These are phyloP conservation scores for Athene cunicularia DNA, from an alignment of 2,113 vertebrate genomes.

Conservation along the genomic window DNA sequence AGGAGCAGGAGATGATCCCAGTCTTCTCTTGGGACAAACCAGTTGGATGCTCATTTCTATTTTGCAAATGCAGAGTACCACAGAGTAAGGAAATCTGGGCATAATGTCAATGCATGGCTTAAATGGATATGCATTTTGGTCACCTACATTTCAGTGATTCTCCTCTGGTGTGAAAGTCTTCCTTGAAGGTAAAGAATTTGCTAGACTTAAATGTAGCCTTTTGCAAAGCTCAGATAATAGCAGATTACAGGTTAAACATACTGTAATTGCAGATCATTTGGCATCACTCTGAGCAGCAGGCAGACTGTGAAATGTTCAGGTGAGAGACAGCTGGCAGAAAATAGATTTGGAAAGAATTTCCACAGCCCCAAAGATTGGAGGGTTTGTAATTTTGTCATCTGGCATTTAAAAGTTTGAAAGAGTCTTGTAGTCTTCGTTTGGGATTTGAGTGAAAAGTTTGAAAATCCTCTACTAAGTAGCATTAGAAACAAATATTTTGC, in stretches of 20 bases:
- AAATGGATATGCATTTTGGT: background rate
- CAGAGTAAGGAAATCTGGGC: background rate
- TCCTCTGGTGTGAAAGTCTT: background rate
- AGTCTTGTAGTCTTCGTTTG: background rate
- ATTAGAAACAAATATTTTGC: background rate
- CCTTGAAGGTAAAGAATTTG: background rate
- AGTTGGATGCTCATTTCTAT: background rate
- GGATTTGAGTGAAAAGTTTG: rapidly evolving
- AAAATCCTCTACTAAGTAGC: background rate
- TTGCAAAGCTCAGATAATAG: background rate
- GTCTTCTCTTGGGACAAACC: background rate
- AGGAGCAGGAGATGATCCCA: background rate
- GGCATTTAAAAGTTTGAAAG: background rate
- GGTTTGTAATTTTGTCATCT: background rate
- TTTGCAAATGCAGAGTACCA: background rate
- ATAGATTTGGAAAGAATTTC: background rate
- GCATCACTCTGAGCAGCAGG: background rate
- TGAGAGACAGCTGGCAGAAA: background rate
- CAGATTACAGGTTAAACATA: background rate
- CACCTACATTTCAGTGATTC: background rate
- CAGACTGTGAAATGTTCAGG: background rate
- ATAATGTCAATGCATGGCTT: rapidly evolving
- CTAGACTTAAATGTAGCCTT: background rate
- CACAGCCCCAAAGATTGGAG: background rate
- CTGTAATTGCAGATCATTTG: background rate